phyloP scores from a whole-genome alignment of 2,113 vertebrate species.

The Cariama cristata region DNA sequence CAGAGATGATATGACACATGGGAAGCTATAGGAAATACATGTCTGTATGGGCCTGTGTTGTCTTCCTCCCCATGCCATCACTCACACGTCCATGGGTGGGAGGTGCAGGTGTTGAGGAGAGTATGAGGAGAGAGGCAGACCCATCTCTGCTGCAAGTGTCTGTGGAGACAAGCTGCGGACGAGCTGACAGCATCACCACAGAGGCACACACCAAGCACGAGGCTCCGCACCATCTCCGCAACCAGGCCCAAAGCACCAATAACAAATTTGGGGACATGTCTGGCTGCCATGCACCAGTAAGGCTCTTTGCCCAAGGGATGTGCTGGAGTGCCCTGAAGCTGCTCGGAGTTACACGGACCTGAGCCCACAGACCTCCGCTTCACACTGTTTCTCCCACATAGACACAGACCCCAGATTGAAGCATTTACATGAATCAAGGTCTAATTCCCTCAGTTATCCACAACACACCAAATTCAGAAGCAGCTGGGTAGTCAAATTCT shows the following conservation, averaged over 20 bases:
- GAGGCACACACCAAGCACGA: rapidly evolving
- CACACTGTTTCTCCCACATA: background rate
- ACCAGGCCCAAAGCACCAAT: background rate
- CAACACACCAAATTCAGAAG: background rate
- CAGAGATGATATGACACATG: background rate
- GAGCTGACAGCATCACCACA: background rate
- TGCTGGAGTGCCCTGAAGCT: background rate
- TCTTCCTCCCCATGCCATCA: rapidly evolving
- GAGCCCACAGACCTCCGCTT: background rate
- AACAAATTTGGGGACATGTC: rapidly evolving
- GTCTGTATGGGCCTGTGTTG: background rate
- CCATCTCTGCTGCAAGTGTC: background rate
- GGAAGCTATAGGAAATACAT: background rate
- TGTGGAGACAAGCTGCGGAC: rapidly evolving
- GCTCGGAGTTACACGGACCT: rapidly evolving
- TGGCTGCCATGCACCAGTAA: rapidly evolving
- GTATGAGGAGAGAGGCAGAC: background rate
- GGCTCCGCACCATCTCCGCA: background rate
- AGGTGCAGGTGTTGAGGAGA: background rate
- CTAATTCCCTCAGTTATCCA: background rate
- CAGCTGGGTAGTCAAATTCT: background rate
- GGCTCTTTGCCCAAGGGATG: background rate
- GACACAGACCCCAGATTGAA: rapidly evolving
- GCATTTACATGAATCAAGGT: background rate
- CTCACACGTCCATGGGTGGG: rapidly evolving